Evolutionary conservation across 2,888 invertebrate genomes (phyloP), one percentile per base, ranked within the genome.

Genomic region (Eurytoma adleriae): DNA sequence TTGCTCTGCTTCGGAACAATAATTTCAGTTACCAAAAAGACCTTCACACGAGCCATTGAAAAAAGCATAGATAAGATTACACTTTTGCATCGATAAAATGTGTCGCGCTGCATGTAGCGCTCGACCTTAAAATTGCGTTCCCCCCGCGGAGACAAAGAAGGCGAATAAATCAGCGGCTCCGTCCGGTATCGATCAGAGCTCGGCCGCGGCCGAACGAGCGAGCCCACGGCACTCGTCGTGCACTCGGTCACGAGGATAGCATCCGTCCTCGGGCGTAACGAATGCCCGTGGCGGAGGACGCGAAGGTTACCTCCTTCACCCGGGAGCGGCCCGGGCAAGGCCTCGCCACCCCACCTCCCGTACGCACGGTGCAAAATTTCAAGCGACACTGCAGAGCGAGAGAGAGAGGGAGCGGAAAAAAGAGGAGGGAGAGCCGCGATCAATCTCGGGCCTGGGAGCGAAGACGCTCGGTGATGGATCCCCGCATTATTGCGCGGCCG

Each of bases 401-500:
- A 12, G 3, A 27, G 16, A 61, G n/a, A 24, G n/a, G 13, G 50
- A n/a, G 30, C 27, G 13, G 64, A 54, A 30, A 20, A 59, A 40
- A 16, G 10, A 79, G 74, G 30, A 71, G 64, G 52, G 40, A 74
- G 13, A 68, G 74, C 78, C 61, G 76, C 76, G 80, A 76, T 80
- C 72, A 76, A 80, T 80, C 72, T 76, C 61, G 61, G 59, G 50
- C 50, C 40, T 40, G 40, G 61, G 56, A 64, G 14, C 67, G 52
- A 40, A 67, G 50, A 40, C 56, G 16, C 50, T 16, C 74, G 68
- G 68, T 76, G 76, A 80, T 80, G 72, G 76, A 80, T 80, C 80
- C 48, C 56, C 62, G 67, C 30, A n/a, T 75, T 70, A 62, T 61
- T 69, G 74, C 69, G 66, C 66, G 71, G 59, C 40, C 54, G 56